phyloP scores from a whole-genome alignment of 2,113 vertebrate genomes.

The Ploceus nigricollis region DNA sequence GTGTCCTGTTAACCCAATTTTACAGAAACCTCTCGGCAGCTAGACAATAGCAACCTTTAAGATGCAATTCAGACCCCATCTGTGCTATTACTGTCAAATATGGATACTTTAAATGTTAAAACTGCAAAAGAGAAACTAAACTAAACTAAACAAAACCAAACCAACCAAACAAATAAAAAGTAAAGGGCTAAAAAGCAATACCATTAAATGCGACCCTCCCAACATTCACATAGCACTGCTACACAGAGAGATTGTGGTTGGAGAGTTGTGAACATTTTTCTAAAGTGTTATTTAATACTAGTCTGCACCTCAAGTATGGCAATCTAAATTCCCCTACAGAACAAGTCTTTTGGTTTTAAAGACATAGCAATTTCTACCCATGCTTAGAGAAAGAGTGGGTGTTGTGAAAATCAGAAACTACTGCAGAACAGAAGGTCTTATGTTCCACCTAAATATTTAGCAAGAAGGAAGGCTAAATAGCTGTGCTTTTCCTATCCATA shows the following conservation, averaged over 20 bases:
- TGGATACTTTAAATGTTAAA: background rate
- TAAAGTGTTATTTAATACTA: background rate
- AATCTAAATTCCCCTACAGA: background rate
- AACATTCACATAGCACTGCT: background rate
- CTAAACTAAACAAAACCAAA: background rate
- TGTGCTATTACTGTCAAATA: background rate
- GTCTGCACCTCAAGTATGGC: background rate
- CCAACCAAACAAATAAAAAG: background rate
- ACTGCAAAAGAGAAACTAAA: background rate
- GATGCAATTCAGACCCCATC: background rate
- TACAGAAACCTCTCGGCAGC: background rate
- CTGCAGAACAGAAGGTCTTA: background rate
- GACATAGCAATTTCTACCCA: background rate
- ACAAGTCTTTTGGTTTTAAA: background rate
- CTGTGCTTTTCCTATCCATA: background rate
- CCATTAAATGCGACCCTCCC: background rate
- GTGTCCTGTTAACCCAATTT: background rate
- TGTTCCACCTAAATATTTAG: slow-evolving; percentile 21
- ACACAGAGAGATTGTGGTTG: background rate
- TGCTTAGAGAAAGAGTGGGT: background rate
- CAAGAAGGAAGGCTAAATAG: background rate
- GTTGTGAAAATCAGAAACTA: slow-evolving; percentile 15
- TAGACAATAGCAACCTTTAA: background rate
- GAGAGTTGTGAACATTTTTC: background rate
- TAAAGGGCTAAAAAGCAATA: background rate